Conservation (phyloP, 2,888 invertebrate species). For the Tetheella fluctuosa region DNA sequence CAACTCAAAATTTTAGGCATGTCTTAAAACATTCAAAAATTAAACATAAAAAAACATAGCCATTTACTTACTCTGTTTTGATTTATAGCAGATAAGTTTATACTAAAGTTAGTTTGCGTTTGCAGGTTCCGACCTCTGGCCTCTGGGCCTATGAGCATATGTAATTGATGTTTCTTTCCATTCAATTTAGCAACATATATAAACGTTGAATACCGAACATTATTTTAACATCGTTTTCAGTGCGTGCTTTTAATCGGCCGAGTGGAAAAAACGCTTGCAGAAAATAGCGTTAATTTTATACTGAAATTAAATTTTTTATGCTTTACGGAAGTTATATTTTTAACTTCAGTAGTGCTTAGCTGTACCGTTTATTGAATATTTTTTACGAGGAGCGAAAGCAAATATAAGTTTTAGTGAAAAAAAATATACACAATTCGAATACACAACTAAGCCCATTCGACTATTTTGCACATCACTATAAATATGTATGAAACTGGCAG, state of each 20-base stretch:
- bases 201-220: constrained; percentile 35
- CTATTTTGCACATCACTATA: background rate
- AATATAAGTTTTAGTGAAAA: background rate
- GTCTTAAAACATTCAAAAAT: no score
- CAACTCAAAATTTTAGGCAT: no score
- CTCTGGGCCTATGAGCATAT: constrained; percentile 62
- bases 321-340: background rate
- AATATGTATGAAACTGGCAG: background rate
- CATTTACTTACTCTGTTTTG: background rate
- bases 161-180: constrained; percentile 66
- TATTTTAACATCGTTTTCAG: constrained; percentile 43
- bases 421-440: background rate
- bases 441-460: background rate
- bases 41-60: no score
- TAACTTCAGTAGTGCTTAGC: background rate
- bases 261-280: background rate
- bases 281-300: background rate
- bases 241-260: constrained; percentile 29
- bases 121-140: constrained; percentile 26
- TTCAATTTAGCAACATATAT: constrained; percentile 59
- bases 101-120: constrained; percentile 49
- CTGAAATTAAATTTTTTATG: background rate
- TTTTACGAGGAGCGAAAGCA: background rate
- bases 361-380: background rate
- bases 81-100: constrained; percentile 15